Base-by-base conservation (phyloP, 2,113 vertebrate genomes). In the Platichthys flesus region DNA sequence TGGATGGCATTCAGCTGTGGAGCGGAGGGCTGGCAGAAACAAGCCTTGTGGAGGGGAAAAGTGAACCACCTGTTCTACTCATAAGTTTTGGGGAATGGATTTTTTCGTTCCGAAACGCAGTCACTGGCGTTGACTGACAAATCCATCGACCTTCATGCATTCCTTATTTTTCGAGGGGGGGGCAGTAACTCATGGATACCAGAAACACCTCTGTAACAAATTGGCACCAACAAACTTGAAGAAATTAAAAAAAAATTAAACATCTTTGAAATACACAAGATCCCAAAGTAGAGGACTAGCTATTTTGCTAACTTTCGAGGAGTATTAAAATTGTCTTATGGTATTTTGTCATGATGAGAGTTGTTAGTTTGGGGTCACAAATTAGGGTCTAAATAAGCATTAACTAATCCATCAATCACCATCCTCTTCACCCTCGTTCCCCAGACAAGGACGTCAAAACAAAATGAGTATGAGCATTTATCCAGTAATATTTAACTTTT, bases 1-100 rank as follows among this genome's bases (percentile, higher is more conserved):
- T 3, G 24, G 57, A 16, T 81, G 75, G 67, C 62, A 68, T 54
- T 69, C 20, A 26, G 70, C 45, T 31, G 56, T 14, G 9, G 65
- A 35, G 7, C 23, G 37, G 12, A 5, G 72, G 23, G 70, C 64
- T 49, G 28, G 61, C 71, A 51, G 21, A 37, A 35, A 63, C 18
- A 42, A 49, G 37, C 2, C n/a, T 5, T 59, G 16, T 15, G 26
- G 20, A 23, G 21, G 35, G 45, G 23, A 28, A 49, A 57, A 16
- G 24, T 37, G 8, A 54, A 78, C 67, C 52, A 71, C 8, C 12
- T 65, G 54, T n/a, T 64, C 51, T 23, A 12, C 26, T 51, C 21
- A 47, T n/a, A 14, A 37, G 21, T 49, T 28, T 24, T 10, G 0
- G 5, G 9, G 40, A 42, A 42, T 12, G 1, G 4, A 49, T 18